Base-by-base conservation (phyloP, 2,797 vertebrate genomes). In the Leucoraja ocellata region DNA sequence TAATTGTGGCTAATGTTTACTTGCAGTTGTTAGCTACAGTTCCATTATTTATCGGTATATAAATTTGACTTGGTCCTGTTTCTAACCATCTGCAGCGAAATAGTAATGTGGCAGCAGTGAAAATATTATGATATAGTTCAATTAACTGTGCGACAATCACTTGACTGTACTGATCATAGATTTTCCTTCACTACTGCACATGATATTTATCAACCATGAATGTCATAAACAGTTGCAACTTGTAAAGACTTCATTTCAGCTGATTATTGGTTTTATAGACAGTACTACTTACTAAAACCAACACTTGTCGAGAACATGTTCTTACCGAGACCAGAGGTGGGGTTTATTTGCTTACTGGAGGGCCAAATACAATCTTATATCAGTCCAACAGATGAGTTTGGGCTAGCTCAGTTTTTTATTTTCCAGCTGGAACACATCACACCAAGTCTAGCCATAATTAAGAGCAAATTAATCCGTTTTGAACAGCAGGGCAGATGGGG, bases 71-170 rank as follows among this genome's bases (percentile, higher is more conserved):
- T 36, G n/a, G 14, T n/a, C 61, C 7, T 65, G 61, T 63, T 88
- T 88, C 36, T 88, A 88, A 63, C 84, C 84, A 68, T 88, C n/a
- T 88, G 61, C 16, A 68, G 7, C 8, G 14, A 32, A 28, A 32
- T 28, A 88, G n/a, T 18, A 7, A 88, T 88, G 84, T 88, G 84
- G 68, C 61, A 36, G 83, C 25, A 28, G 83, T 0, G 16, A 65
- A 28, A 14, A 68, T 32, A 86, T 86, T 63, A 86, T 63, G 83
- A 65, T 86, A 16, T 13, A 63, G 28, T 28, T 86, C 61, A 23
- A 84, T 86, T 86, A 86, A 25, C 58, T 28, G 25, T 86, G 10
- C 58, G 63, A 63, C 63, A 86, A 86, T 86, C 83, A 86, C 58
- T 63, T 63, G 32, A 86, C 61, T 61, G n/a, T 63, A 63, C 25